Evolutionary conservation across 2,113 vertebrate genomes (phyloP).

Genomic region (Sander lucioperca): DNA sequence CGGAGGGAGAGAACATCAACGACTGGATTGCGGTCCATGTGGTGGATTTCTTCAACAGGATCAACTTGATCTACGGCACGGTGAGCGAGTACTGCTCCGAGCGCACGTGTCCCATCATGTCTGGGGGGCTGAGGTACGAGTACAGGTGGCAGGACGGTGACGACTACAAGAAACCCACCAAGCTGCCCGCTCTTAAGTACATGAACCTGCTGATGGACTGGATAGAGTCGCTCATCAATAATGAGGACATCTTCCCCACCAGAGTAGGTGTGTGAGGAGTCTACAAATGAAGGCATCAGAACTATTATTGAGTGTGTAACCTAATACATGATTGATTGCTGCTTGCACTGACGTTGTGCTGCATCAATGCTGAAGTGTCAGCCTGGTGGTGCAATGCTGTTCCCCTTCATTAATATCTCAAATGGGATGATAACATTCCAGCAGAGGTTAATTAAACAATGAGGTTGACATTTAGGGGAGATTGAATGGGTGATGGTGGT

Average conservation of each 20-base stretch:
- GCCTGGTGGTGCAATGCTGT: not conserved
- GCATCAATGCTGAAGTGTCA: constrained; percentile 16
- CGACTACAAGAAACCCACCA: constrained; percentile 94
- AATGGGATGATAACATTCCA: constrained; percentile 50
- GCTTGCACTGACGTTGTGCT: constrained; percentile 18
- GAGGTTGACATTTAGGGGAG: constrained; percentile 71
- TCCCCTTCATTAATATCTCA: constrained; percentile 40
- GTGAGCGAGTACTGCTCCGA: constrained; percentile 95
- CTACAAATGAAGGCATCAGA: constrained; percentile 8
- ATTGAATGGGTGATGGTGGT: constrained; percentile 5
- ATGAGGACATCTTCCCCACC: constrained; percentile 96
- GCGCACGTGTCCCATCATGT: constrained; percentile 95
- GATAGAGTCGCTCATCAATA: constrained; percentile 97
- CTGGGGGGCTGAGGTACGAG: constrained; percentile 93
- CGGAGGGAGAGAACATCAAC: constrained; percentile 90
- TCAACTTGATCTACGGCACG: constrained; percentile 99
- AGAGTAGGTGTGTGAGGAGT: constrained; percentile 90
- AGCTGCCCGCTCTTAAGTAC: constrained; percentile 93
- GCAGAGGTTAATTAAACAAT: constrained; percentile 74
- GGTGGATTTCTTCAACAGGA: constrained; percentile 98
- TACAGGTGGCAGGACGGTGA: constrained; percentile 97
- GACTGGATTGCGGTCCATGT: constrained; percentile 98
- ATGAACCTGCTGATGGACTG: constrained; percentile 98
- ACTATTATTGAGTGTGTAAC: constrained; percentile 31
- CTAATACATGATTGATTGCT: constrained; percentile 13